Percentiles rank a stretch among this genome's conserved stretches.
These are phyloP conservation scores for Astreopora myriophthalma DNA, from an alignment of 64 coral and sea anemone species.

Conservation along the genomic window DNA sequence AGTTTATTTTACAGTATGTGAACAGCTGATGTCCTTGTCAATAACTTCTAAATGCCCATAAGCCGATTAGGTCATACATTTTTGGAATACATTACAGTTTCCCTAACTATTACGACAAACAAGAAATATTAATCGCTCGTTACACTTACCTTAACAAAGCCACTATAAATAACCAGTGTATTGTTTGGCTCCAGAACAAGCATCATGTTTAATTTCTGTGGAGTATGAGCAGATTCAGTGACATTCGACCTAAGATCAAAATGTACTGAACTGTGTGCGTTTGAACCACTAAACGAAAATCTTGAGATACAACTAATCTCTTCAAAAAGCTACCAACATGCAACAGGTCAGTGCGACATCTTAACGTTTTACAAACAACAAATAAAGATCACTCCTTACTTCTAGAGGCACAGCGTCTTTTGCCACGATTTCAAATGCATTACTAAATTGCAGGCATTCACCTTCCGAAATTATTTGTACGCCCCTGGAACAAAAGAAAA, in stretches of 20 bases:
- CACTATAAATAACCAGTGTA: slow-evolving; percentile 66
- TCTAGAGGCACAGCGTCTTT: slow-evolving; percentile 80
- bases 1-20: too few species aligned
- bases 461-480: background rate
- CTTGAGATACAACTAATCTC: too few species aligned
- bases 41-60: background rate
- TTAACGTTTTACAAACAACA: too few species aligned
- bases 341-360: too few species aligned
- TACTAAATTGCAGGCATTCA: background rate
- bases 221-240: background rate
- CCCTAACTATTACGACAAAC: too few species aligned
- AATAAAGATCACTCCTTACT: slow-evolving; percentile 1
- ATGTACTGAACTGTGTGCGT: too few species aligned
- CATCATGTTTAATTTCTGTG: slow-evolving; percentile 80
- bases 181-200: slow-evolving; percentile 76
- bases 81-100: background rate
- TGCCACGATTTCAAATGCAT: slow-evolving; percentile 61
- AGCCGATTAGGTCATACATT: too few species aligned
- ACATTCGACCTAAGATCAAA: too few species aligned
- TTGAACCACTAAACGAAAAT: too few species aligned
- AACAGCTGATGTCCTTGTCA: too few species aligned
- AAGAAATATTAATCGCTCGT: too few species aligned
- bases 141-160: slow-evolving; percentile 71
- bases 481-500: background rate
- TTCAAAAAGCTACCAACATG: too few species aligned